Evolutionary conservation across 2,797 vertebrate genomes (phyloP).

Genomic region (Ctenochaetus hawaiiensis): DNA sequence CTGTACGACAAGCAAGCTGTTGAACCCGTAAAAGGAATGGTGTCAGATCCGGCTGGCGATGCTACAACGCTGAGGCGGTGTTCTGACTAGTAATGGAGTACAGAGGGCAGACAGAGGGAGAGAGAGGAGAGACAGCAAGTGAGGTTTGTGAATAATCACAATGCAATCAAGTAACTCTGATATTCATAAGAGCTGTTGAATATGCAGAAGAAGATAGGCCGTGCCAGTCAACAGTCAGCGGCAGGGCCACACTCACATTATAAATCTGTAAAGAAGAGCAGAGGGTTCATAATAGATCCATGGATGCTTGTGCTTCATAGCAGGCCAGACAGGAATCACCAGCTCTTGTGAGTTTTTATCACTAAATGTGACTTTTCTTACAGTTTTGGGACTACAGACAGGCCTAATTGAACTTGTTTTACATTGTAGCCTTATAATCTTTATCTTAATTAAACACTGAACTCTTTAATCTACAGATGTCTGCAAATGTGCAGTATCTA

Average conservation of each 20-base stretch:
- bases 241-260: constrained; percentile 46
- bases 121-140: constrained; percentile 34
- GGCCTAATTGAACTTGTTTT: constrained; percentile 1
- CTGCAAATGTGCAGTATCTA: no score
- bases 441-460: no score
- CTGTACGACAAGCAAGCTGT: constrained; percentile 92
- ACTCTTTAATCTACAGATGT: no score
- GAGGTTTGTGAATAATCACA: constrained; percentile 67
- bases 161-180: constrained; percentile 68
- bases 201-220: constrained; percentile 55
- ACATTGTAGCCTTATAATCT: no score
- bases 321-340: constrained; percentile 9
- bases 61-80: constrained; percentile 57
- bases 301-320: constrained; percentile 23
- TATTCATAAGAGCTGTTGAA: constrained; percentile 70
- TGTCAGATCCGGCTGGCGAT: constrained; percentile 76
- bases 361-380: constrained; percentile 24
- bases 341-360: constrained; percentile 14
- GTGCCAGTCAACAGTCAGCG: constrained; percentile 62
- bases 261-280: constrained; percentile 17
- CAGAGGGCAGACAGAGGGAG: constrained; percentile 52
- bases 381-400: not conserved
- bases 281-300: not conserved
- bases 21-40: constrained; percentile 84
- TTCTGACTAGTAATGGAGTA: constrained; percentile 73